Evolutionary conservation across 2,888 invertebrate species (phyloP).

Genomic region (Lithophane leautieri): DNA sequence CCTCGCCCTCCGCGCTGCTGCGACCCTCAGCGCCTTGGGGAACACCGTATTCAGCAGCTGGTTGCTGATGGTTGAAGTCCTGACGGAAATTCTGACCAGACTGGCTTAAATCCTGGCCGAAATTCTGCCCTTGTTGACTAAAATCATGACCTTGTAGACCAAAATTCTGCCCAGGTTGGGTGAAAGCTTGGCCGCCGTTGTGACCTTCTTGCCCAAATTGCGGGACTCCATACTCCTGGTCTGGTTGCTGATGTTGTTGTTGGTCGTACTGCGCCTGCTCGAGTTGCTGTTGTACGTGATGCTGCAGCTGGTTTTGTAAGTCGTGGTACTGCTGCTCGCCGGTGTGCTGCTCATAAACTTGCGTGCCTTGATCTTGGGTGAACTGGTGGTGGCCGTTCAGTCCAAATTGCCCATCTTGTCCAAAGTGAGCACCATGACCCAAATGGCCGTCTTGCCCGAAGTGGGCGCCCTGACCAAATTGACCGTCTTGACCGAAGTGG

Average conservation of each 20-base stretch:
- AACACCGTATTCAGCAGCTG: conserved; percentile 78
- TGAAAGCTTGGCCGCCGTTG: conserved; percentile 60
- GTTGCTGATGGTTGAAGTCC: conserved; percentile 69
- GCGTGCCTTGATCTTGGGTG: conserved; percentile 83
- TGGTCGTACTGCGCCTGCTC: conserved; percentile 82
- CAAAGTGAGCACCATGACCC: conserved; percentile 33
- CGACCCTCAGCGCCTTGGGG: conserved; percentile 83
- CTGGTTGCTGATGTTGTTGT: conserved; percentile 75
- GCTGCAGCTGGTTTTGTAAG: conserved; percentile 82
- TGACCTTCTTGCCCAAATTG: conserved; percentile 63
- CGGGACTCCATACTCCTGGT: conserved; percentile 70
- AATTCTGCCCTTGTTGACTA: conserved; percentile 65
- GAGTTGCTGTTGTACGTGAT: conserved; percentile 84
- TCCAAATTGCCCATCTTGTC: conserved; percentile 49
- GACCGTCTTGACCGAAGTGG: conserved; percentile 51
- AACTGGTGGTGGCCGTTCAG: conserved; percentile 77
- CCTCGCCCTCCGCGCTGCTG: conserved; percentile 77
- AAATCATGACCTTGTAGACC: conserved; percentile 63
- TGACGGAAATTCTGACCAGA: conserved; percentile 69
- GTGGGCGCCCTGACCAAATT: conserved; percentile 67
- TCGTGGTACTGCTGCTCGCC: conserved; percentile 80
- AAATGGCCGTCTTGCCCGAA: conserved; percentile 55
- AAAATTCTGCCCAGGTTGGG: conserved; percentile 68
- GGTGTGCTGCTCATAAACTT: conserved; percentile 83
- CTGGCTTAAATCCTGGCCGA: conserved; percentile 65